phyloP scores from a whole-genome alignment of 2,113 vertebrate genomes.

The Eurystomus gularis region DNA sequence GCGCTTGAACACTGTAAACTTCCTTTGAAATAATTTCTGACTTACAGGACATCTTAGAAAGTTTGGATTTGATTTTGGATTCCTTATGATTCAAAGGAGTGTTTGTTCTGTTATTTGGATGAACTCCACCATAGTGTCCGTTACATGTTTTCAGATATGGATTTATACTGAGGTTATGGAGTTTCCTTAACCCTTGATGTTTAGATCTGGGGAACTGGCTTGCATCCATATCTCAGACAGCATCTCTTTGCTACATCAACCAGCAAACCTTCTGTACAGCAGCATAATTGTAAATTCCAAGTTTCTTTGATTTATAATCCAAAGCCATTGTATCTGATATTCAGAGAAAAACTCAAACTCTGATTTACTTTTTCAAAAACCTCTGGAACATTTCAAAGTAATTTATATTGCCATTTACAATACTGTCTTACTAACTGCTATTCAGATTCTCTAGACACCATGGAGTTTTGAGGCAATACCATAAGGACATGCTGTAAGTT shows the following conservation, averaged over 20 bases:
- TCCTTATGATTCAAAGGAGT: background rate
- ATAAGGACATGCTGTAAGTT: background rate
- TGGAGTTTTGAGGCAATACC: background rate
- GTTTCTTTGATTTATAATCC: background rate
- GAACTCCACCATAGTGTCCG: background rate
- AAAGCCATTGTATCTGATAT: background rate
- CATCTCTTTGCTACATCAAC: background rate
- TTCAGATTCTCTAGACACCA: background rate
- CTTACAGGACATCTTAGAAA: background rate
- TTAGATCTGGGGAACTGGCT: background rate
- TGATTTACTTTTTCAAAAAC: background rate
- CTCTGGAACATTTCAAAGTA: background rate
- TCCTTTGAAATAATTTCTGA: background rate
- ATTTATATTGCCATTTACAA: background rate
- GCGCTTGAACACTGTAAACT: background rate
- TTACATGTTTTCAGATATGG: background rate
- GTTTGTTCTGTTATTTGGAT: background rate
- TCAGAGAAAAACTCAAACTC: background rate
- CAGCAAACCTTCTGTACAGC: background rate
- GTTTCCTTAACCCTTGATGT: background rate
- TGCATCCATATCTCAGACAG: background rate
- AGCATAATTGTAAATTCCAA: background rate
- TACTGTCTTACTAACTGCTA: background rate
- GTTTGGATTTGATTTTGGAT: background rate
- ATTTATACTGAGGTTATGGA: background rate